phyloP scores from a whole-genome alignment of 2,113 vertebrate genomes.

The Suricata suricatta region DNA sequence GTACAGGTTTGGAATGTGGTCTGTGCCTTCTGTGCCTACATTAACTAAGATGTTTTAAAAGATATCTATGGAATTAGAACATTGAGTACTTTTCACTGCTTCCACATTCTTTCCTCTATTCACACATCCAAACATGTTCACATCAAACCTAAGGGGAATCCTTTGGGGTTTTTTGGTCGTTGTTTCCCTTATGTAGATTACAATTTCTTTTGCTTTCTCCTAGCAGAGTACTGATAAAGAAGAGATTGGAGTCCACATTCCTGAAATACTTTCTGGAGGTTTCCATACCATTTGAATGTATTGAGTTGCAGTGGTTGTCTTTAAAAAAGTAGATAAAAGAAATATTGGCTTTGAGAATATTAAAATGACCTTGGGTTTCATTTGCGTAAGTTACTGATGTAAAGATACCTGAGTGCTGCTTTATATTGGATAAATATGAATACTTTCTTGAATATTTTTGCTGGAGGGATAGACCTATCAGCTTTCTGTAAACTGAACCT shows the following conservation, averaged over 20 bases:
- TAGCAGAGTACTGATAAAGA: not conserved
- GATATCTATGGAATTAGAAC: not conserved
- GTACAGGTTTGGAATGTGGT: not conserved
- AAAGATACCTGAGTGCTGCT: not conserved
- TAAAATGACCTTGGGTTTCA: not conserved
- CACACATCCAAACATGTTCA: not conserved
- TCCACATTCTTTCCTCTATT: not conserved
- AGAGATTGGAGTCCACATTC: not conserved
- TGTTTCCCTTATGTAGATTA: not conserved
- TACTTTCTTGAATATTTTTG: not conserved
- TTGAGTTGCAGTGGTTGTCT: not conserved
- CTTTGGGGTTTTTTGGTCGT: not conserved
- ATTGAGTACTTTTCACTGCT: not conserved
- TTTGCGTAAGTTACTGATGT: not conserved
- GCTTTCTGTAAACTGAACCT: not conserved
- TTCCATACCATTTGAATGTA: conserved; percentile 29
- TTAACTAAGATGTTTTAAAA: not conserved
- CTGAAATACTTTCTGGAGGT: not conserved
- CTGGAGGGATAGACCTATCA: not conserved
- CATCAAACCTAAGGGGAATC: not conserved
- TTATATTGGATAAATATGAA: not conserved
- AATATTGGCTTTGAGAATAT: conserved; percentile 11
- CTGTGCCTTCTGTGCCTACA: not conserved
- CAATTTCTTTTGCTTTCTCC: not conserved
- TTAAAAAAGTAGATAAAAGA: not conserved